Conservation (phyloP, 2,797 vertebrate species). For the Myripristis jacobus region DNA sequence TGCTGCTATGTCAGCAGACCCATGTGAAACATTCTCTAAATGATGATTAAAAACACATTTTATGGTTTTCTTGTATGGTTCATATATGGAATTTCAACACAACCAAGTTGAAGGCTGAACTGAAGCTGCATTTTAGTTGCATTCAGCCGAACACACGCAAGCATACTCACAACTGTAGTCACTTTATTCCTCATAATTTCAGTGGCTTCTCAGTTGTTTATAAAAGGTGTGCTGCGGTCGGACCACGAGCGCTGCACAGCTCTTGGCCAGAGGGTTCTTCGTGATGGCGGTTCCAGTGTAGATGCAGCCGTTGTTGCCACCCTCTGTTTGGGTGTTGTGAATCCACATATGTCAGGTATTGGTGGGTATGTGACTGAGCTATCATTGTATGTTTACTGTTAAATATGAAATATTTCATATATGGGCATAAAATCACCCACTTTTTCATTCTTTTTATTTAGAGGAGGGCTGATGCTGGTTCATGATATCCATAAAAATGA, state of each 20-base stretch:
- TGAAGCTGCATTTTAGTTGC: no score
- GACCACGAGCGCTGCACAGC: slow-evolving; percentile 85
- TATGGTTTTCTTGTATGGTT: no score
- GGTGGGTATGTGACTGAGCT: slow-evolving; percentile 86
- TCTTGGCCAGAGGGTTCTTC: slow-evolving; percentile 83
- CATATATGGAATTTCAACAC: no score
- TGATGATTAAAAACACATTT: no score
- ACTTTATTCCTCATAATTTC: not conserved
- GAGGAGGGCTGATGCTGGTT: slow-evolving; percentile 91
- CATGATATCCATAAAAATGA: slow-evolving; percentile 87
- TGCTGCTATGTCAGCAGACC: no score
- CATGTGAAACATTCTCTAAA: no score
- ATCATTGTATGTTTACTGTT: not conserved
- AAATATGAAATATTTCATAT: not conserved
- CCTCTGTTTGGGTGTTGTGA: slow-evolving; percentile 87
- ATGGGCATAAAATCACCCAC: not conserved
- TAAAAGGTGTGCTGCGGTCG: slow-evolving; percentile 83
- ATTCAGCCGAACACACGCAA: not conserved
- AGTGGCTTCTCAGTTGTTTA: slow-evolving; percentile 79
- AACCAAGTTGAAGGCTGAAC: no score
- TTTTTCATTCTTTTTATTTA: slow-evolving; percentile 56
- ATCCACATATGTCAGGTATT: slow-evolving; percentile 89
- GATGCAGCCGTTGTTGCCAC: slow-evolving; percentile 86
- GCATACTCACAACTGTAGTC: not conserved
- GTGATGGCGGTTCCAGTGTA: slow-evolving; percentile 86